Evolutionary conservation across 2,797 vertebrate genomes (phyloP).

Genomic region (Myotis daubentonii): DNA sequence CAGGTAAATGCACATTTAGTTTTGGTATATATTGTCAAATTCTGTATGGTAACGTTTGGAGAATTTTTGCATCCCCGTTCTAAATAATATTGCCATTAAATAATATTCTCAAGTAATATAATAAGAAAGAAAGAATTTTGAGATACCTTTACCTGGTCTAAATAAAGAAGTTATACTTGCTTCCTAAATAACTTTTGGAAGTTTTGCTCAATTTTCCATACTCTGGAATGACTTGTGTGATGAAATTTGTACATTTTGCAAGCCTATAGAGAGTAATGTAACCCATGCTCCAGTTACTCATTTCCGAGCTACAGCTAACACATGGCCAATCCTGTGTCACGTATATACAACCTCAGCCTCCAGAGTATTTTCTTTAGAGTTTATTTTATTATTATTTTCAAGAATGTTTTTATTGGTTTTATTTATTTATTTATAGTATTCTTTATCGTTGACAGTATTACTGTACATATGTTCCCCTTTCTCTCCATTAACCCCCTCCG

Average conservation of each 20-base stretch:
- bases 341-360: neutral
- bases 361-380: neutral
- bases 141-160: neutral
- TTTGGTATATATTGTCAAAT: neutral
- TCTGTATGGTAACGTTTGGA: neutral
- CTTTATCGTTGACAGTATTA: too few species aligned
- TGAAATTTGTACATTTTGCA: neutral
- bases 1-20: neutral
- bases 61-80: neutral
- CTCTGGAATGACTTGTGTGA: neutral
- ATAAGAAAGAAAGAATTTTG: neutral
- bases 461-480: too few species aligned
- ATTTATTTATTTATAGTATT: too few species aligned
- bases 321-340: neutral
- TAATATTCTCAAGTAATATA: neutral
- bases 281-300: neutral
- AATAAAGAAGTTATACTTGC: neutral
- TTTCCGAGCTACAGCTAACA: neutral
- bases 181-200: neutral
- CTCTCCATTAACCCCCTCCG: too few species aligned
- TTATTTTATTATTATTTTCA: too few species aligned
- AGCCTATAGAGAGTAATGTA: neutral
- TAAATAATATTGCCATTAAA: constrained; percentile 20
- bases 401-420: too few species aligned
- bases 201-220: neutral